A percentile compares a stretch with the other conserved stretches of the same genome.
These are phyloP conservation scores for Candidula unifasciata DNA, from an alignment of 2,888 invertebrate species.

Conservation along the genomic window DNA sequence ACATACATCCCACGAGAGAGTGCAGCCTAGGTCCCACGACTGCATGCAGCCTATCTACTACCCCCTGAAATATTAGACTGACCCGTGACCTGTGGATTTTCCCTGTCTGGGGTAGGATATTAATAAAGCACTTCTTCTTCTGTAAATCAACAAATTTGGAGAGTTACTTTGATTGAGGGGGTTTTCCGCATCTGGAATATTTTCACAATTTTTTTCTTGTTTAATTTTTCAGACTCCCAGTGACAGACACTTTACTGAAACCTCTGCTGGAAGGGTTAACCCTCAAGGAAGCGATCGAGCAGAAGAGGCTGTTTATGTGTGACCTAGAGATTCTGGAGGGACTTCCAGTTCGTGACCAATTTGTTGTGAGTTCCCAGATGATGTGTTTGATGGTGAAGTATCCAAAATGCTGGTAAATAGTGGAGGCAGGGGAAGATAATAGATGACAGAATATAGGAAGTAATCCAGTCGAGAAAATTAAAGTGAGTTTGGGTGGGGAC, in stretches of 20 bases:
- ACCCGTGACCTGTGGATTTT: too few species aligned
- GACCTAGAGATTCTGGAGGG: constrained; percentile 76
- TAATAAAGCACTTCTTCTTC: too few species aligned
- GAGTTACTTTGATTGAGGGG: too few species aligned
- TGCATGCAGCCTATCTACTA: too few species aligned
- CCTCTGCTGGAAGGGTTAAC: constrained; percentile 75
- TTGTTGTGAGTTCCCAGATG: constrained; percentile 15
- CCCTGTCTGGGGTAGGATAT: too few species aligned
- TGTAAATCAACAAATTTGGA: too few species aligned
- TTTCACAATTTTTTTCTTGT: background rate
- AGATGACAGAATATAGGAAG: background rate
- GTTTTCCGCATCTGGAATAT: too few species aligned
- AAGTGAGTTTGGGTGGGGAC: too few species aligned
- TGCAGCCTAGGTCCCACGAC: too few species aligned
- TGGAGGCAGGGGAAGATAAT: background rate
- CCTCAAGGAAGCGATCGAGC: constrained; percentile 71
- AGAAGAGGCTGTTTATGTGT: constrained; percentile 77
- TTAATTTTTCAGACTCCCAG: constrained; percentile 71
- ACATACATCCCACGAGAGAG: too few species aligned
- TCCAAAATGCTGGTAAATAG: too few species aligned
- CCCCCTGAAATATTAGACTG: too few species aligned
- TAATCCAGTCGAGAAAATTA: background rate
- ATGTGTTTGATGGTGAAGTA: background rate
- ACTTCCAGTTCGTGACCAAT: constrained; percentile 60
- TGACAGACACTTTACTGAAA: constrained; percentile 72